Conservation (phyloP, 2,113 vertebrate species). For the Ariopsis seemanni region DNA sequence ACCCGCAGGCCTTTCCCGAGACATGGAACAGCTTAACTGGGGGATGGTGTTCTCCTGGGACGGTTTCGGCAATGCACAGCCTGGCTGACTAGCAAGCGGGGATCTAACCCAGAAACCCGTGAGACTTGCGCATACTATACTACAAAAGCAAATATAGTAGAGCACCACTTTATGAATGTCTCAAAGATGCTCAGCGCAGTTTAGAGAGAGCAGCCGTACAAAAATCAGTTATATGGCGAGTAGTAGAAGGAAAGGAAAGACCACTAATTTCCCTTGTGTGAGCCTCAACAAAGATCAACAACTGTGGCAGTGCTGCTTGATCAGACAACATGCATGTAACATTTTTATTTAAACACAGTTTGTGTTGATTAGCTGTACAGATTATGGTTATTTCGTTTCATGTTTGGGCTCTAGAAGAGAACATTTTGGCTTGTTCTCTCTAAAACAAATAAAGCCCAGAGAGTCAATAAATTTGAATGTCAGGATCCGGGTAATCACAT, state of each 20-base stretch:
- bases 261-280: slow-evolving; percentile 32
- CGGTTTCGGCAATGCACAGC: slow-evolving; percentile 52
- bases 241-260: not conserved
- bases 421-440: not conserved
- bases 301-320: not conserved
- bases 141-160: slow-evolving; percentile 44
- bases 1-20: slow-evolving; percentile 53
- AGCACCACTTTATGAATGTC: slow-evolving; percentile 11
- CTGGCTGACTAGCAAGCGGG: slow-evolving; percentile 46
- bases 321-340: not conserved
- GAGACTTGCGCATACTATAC: slow-evolving; percentile 39
- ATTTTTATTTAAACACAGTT: not conserved
- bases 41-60: slow-evolving; percentile 54
- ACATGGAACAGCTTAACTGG: slow-evolving; percentile 55
- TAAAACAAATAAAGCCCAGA: not conserved
- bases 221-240: slow-evolving; percentile 19
- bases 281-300: slow-evolving; percentile 13
- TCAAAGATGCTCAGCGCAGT: slow-evolving; percentile 5
- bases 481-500: not conserved
- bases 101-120: slow-evolving; percentile 46
- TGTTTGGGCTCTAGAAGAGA: not conserved
- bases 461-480: not conserved
- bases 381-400: not conserved
- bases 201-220: not conserved
- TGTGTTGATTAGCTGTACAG: not conserved